These are phyloP conservation scores for Zoanthus solanderi DNA, from an alignment of 92 coral and sea anemone species.

Conservation along the genomic window DNA sequence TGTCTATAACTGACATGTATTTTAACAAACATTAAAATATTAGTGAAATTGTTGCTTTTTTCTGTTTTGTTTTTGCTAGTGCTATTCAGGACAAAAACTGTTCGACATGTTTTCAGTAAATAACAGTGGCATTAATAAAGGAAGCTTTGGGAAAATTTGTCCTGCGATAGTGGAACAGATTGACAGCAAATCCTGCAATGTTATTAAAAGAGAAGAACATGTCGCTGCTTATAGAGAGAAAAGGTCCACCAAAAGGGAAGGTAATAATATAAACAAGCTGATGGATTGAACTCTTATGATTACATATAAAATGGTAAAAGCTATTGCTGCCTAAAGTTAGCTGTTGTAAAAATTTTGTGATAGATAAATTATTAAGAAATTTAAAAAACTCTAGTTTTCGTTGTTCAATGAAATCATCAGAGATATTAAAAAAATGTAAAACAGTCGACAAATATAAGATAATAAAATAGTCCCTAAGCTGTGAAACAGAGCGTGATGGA, in stretches of 20 bases:
- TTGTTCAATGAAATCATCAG: too few relatives aligned
- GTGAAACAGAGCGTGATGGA: too few relatives aligned
- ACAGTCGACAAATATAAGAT: too few relatives aligned
- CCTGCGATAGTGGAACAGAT: conserved; percentile 95
- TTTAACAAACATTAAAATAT: too few relatives aligned
- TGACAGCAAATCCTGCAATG: conserved; percentile 75
- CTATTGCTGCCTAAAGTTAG: too few relatives aligned
- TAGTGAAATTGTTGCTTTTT: not conserved
- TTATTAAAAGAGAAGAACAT: conserved; percentile 20
- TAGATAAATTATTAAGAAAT: too few relatives aligned
- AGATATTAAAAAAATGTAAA: too few relatives aligned
- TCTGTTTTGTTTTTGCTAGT: conserved; percentile 47
- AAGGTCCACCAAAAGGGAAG: conserved; percentile 67
- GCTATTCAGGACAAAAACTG: conserved; percentile 70
- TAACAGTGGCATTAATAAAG: conserved; percentile 43
- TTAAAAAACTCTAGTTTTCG: too few relatives aligned
- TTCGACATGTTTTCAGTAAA: conserved; percentile 67
- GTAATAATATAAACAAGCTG: conserved; percentile 24
- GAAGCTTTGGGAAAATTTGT: conserved; percentile 71
- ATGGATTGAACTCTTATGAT: not conserved
- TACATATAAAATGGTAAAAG: too few relatives aligned
- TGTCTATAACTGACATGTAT: too few relatives aligned
- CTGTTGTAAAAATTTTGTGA: too few relatives aligned
- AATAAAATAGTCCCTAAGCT: too few relatives aligned
- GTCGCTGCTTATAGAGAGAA: not conserved